Conservation (phyloP, 2,797 vertebrate genomes). For the Sylvilagus floridanus region DNA sequence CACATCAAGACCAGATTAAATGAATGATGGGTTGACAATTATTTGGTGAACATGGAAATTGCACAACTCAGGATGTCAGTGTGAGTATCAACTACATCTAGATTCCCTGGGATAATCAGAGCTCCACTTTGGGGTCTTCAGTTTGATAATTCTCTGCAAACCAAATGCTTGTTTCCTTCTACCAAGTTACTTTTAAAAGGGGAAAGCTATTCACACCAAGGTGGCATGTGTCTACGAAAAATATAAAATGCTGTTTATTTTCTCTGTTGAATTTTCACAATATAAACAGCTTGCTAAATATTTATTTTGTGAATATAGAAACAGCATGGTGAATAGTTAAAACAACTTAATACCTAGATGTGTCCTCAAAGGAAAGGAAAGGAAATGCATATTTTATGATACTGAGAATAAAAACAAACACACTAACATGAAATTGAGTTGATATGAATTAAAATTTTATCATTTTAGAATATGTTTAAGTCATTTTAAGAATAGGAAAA, state of each 20-base stretch:
- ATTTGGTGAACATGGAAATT: neutral
- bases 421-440: neutral
- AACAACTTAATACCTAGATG: neutral
- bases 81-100: neutral
- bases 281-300: conserved; percentile 49
- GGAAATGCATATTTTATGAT: conserved; percentile 48
- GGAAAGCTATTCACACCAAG: neutral
- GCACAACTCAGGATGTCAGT: neutral
- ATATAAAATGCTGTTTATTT: neutral
- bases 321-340: neutral
- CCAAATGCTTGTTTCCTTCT: neutral
- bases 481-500: neutral
- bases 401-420: conserved; percentile 54
- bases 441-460: conserved; percentile 39
- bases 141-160: neutral
- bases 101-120: neutral
- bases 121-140: neutral
- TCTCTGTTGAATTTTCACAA: conserved; percentile 35
- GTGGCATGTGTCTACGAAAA: neutral
- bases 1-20: neutral
- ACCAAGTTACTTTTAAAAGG: conserved; percentile 15
- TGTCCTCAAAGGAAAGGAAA: conserved; percentile 7
- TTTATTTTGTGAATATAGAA: conserved; percentile 66
- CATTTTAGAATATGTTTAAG: conserved; percentile 54
- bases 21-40: neutral